Base-by-base conservation (phyloP, 2,797 vertebrate species). In the Lepus townsendii region DNA sequence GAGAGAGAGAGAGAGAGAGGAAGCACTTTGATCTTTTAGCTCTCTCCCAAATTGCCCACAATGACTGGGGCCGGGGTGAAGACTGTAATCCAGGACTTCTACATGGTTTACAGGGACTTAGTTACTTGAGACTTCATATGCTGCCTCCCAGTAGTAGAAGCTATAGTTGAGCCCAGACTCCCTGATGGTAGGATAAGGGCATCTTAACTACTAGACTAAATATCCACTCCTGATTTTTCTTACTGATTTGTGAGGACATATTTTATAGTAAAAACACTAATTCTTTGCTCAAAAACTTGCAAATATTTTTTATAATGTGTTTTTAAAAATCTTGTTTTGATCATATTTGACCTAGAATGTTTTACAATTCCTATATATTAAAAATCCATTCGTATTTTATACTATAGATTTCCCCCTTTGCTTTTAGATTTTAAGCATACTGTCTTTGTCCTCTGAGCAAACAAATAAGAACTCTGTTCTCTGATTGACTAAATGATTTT, bases 401-500 rank as follows among this genome's bases (percentile, higher is more conserved):
- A 47, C n/a, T 24, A 50, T 12, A 54, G 7, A 57, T 11, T 60
- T 62, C 20, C 66, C 50, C 5, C 3, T 84, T 83, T 62, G 26
- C 0, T n/a, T 89, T 68, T 78, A 32, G 50, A 8, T 62, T 69
- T 57, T 69, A 85, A 30, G 17, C 13, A 26, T 8, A 13, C 0
- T 17, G 84, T 52, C 3, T 1, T 87, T 87, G 90, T 66, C 19
- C 32, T 73, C 10, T 30, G 69, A 92, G 26, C 57, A 87, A 89
- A 68, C 19, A 69, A 69, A 60, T 35, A 50, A 5, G 63, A 7
- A 30, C 8, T 35, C 66, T 76, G 6, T 76, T 88, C n/a, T 92
- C 90, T 83, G 19, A 69, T 16, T 57, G 60, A 86, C 30, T 68
- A 27, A 62, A 42, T 88, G 9, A 79, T 83, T 94, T 92, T 71